phyloP scores from a whole-genome alignment of 2,888 invertebrate genomes.

The Euplexia lucipara region DNA sequence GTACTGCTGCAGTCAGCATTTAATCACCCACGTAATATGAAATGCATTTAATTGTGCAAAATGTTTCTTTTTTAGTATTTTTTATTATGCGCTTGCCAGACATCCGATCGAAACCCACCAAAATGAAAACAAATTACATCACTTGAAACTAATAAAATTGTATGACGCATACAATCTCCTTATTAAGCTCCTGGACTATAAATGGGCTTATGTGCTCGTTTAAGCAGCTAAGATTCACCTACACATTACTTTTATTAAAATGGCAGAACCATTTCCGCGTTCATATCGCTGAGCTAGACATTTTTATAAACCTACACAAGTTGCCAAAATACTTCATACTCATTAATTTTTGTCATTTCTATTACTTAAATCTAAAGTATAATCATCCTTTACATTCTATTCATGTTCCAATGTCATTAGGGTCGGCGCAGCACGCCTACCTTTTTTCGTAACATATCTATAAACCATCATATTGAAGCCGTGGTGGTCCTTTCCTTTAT shows the following conservation, averaged over 20 bases:
- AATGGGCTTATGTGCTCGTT: slow-evolving; percentile 36
- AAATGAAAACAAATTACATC: slow-evolving; percentile 42
- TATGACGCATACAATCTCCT: slow-evolving; percentile 51
- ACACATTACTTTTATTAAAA: slow-evolving; percentile 30
- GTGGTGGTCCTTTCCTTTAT: too few species aligned
- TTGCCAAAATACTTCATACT: neutral
- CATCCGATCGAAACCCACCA: slow-evolving; percentile 9
- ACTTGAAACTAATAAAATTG: slow-evolving; percentile 16
- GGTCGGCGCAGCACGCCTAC: too few species aligned
- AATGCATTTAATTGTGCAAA: neutral
- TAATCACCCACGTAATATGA: too few species aligned
- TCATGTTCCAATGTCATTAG: too few species aligned
- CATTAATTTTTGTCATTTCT: too few species aligned
- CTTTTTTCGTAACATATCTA: too few species aligned
- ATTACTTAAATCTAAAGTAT: too few species aligned
- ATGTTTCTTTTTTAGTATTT: slow-evolving; percentile 10
- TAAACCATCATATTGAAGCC: too few species aligned
- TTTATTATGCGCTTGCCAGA: slow-evolving; percentile 16
- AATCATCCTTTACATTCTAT: too few species aligned
- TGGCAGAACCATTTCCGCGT: slow-evolving; percentile 42
- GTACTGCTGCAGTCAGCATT: too few species aligned
- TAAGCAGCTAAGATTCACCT: slow-evolving; percentile 50
- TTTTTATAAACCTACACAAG: slow-evolving; percentile 23
- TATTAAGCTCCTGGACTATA: slow-evolving; percentile 35
- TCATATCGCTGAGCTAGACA: neutral